Evolutionary conservation across 2,113 vertebrate genomes (phyloP).

Genomic region (Phoenicopterus ruber): DNA sequence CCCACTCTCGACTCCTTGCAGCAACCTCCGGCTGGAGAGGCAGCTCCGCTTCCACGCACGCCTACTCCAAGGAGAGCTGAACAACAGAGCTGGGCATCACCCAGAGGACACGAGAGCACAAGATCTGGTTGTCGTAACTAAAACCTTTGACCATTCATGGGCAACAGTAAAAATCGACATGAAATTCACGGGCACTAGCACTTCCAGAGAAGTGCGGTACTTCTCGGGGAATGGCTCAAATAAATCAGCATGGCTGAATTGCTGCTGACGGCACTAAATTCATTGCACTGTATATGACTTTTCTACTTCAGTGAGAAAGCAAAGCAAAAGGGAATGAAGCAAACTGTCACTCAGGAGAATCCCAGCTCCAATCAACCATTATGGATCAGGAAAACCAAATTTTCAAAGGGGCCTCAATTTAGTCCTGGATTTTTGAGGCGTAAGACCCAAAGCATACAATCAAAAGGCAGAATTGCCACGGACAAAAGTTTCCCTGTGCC

Average conservation of each 20-base stretch:
- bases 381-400: conserved; percentile 4
- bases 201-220: neutral
- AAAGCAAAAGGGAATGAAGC: conserved; percentile 28
- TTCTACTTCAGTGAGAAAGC: conserved; percentile 56
- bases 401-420: neutral
- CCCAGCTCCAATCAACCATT: conserved; percentile 23
- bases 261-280: conserved; percentile 45
- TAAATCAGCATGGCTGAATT: conserved; percentile 35
- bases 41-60: neutral
- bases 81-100: neutral
- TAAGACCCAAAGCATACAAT: neutral
- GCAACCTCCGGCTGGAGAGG: neutral
- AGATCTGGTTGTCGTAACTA: neutral
- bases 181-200: neutral
- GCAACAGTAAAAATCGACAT: conserved; percentile 34
- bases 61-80: neutral
- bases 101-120: neutral
- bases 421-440: neutral
- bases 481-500: neutral
- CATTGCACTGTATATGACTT: conserved; percentile 32
- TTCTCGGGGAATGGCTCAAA: neutral
- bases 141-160: neutral
- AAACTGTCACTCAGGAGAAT: conserved; percentile 43
- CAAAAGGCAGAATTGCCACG: neutral
- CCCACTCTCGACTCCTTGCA: neutral